phyloP scores from a whole-genome alignment of 92 coral and sea anemone genomes.

The Umimayanthus kanabou region DNA sequence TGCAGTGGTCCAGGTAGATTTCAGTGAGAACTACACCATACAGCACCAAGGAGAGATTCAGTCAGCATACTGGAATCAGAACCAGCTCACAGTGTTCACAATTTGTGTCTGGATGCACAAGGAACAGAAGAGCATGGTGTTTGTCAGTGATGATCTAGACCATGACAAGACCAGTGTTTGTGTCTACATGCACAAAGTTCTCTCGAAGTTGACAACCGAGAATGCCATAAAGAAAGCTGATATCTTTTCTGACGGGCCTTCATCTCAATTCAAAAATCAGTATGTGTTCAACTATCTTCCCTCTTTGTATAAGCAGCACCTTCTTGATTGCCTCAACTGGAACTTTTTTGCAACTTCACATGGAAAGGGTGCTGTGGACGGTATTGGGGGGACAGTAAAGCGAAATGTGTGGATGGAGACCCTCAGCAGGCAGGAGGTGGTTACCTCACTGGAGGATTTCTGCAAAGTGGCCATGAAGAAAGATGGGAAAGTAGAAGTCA shows the following conservation, averaged over 20 bases:
- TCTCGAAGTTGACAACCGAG: constrained; percentile 34
- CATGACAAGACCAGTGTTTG: constrained; percentile 62
- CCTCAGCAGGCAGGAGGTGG: constrained; percentile 51
- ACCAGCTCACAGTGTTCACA: constrained; percentile 60
- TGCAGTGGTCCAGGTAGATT: constrained; percentile 55
- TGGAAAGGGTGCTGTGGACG: constrained; percentile 52
- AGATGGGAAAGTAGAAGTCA: constrained; percentile 50
- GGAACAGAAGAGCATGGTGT: constrained; percentile 61
- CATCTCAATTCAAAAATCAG: constrained; percentile 58
- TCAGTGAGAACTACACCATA: constrained; percentile 58
- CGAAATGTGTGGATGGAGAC: constrained; percentile 63
- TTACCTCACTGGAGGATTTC: constrained; percentile 52
- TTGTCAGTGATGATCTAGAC: constrained; percentile 63
- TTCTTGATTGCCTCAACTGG: constrained; percentile 47
- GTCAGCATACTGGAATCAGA: constrained; percentile 58
- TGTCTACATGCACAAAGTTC: constrained; percentile 53
- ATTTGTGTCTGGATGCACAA: constrained; percentile 55
- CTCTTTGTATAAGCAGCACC: constrained; percentile 37
- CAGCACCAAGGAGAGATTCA: constrained; percentile 63
- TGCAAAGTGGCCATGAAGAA: constrained; percentile 47
- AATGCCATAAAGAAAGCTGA: constrained; percentile 50
- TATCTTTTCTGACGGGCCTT: constrained; percentile 54
- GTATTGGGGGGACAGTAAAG: constrained; percentile 53
- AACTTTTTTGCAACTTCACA: constrained; percentile 56
- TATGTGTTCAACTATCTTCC: constrained; percentile 60